Evolutionary conservation across 2,797 vertebrate species (phyloP).

Genomic region (Scolopax bukidnonensis): DNA sequence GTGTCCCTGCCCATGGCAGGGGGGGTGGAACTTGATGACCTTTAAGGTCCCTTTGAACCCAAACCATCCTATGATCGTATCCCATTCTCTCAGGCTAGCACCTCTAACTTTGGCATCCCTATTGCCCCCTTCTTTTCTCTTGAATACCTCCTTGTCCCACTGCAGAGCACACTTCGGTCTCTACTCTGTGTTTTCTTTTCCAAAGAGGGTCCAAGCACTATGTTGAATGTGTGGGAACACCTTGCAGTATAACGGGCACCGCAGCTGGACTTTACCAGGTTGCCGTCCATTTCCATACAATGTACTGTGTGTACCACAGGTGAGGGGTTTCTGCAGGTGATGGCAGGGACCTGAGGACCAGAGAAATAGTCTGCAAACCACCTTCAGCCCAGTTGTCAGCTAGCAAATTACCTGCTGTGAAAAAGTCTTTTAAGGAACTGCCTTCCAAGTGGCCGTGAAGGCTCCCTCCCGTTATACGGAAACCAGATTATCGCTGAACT

Average conservation of each 20-base stretch:
- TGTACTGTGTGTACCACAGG: not conserved
- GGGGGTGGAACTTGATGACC: not conserved
- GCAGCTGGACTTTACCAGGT: not conserved
- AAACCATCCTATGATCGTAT: not conserved
- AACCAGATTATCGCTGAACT: conserved; percentile 24
- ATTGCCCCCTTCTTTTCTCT: not conserved
- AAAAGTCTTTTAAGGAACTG: not conserved
- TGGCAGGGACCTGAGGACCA: not conserved
- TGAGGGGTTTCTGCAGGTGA: not conserved
- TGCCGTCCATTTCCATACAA: not conserved
- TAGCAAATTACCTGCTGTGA: not conserved
- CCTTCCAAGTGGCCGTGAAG: not conserved
- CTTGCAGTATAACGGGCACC: not conserved
- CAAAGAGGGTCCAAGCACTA: not conserved
- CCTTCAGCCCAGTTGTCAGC: not conserved
- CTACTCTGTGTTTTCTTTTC: not conserved
- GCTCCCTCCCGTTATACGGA: not conserved
- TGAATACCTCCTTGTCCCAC: not conserved
- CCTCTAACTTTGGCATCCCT: not conserved
- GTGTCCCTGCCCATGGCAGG: not conserved
- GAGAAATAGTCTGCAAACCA: not conserved
- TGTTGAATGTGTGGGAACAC: not conserved
- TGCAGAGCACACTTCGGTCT: not conserved
- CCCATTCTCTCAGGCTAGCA: not conserved
- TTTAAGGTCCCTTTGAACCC: not conserved